Base-by-base conservation (phyloP, 2,888 invertebrate species). In the Cosmia trapezina region DNA sequence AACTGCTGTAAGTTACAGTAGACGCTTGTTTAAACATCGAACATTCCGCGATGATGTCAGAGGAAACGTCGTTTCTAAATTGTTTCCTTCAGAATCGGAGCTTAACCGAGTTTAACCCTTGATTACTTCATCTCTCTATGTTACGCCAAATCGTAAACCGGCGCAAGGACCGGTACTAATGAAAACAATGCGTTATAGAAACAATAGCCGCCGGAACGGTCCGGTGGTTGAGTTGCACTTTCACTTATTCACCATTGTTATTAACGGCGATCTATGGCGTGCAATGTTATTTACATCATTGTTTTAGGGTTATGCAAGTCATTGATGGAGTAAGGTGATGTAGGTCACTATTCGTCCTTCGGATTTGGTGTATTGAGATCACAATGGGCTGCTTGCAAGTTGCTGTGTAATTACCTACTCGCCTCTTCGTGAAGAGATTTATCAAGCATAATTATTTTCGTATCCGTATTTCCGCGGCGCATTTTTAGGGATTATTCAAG, bases 201-300 rank as follows among this genome's bases (percentile, higher is more conserved):
- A 96, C 96, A 96, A 96, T 96, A 88, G 93, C 71, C 90, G 88
- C 88, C 86, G 85, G 88, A 90, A 92, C 92, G 93, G 92, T 92
- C 92, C 92, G 93, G 90, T 94, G 91, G 90, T 91, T 91, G 86
- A 89, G 91, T 85, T 92, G 91, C 91, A 96, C 96, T 96, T 96
- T 96, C 96, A 93, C 96, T 94, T 85, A 88, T 85, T 81, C 90
- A 85, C 89, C 92, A 89, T 95, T 95, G 95, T 95, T 95, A 93
- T 89, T 91, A 93, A 92, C 92, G 91, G 90, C 87, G 89, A 92
- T 92, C 91, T 91, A 89, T 90, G 88, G 89, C 89, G 85, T 88
- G 72, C 82, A 84, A 72, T 70, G 86, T 88, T 88, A 80, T 87
- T 89, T 91, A 89, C 89, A 88, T 92, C 90, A 94, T 89, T 90